A percentile compares a stretch with the other conserved stretches of the same genome.
phyloP scores from a whole-genome alignment of 2,888 invertebrate genomes.

The Galeopsomyia nigrocyanea region DNA sequence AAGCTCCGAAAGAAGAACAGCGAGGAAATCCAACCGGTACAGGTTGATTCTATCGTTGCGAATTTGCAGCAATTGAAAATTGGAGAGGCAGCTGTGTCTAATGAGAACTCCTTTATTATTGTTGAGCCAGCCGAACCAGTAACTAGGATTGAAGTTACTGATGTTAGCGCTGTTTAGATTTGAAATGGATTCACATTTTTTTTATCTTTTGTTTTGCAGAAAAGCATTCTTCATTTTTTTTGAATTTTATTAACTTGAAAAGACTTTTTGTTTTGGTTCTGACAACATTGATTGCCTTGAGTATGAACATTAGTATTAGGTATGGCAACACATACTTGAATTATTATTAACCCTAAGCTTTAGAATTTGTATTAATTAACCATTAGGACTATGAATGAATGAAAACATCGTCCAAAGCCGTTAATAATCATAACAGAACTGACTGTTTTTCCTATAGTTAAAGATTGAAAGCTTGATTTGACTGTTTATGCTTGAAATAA shows the following conservation, averaged over 20 bases:
- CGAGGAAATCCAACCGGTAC: conserved; percentile 61
- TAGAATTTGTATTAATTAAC: too few species aligned
- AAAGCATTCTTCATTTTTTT: not conserved
- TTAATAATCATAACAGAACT: too few species aligned
- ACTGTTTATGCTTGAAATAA: too few species aligned
- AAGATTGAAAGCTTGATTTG: too few species aligned
- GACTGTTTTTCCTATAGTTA: too few species aligned
- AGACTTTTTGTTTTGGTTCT: too few species aligned
- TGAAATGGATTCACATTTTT: not conserved
- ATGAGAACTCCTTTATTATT: conserved; percentile 55
- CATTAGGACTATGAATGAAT: too few species aligned
- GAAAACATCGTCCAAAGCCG: too few species aligned
- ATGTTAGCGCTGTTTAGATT: conserved; percentile 69
- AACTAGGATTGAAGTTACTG: conserved; percentile 71
- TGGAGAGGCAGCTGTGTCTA: conserved; percentile 51
- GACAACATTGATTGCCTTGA: too few species aligned
- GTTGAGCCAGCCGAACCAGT: conserved; percentile 71
- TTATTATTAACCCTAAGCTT: too few species aligned
- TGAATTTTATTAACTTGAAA: not conserved
- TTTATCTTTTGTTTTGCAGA: not conserved
- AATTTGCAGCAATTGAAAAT: conserved; percentile 70
- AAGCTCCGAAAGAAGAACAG: conserved; percentile 69
- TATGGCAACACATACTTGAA: too few species aligned
- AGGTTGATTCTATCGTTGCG: conserved; percentile 70
- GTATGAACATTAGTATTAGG: too few species aligned